Base-by-base conservation (phyloP, 2,888 invertebrate genomes). In the Luperina testacea region DNA sequence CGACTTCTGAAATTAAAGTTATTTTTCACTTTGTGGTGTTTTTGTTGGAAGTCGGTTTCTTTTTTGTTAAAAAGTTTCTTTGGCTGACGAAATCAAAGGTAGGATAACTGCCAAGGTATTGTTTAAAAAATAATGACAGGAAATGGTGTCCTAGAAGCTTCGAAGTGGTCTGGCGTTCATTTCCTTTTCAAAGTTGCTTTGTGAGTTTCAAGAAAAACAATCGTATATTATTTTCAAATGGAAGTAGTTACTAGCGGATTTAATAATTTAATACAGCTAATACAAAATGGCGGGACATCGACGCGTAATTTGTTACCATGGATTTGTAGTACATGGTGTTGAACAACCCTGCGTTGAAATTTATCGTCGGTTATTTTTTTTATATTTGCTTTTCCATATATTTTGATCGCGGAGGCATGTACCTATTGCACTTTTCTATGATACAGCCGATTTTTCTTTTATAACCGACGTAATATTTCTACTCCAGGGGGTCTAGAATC, bases 181-280 rank as follows among this genome's bases (percentile, higher is more conserved):
- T 83, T 83, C 80, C 84, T 65, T 74, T 80, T 5, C 15, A n/a
- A 61, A 65, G 69, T 65, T 45, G 42, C 51, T 61, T 63, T 61
- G 42, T 78, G 17, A 72, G 72, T 53, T 63, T 72, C 67, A 42
- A 57, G 63, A 65, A 48, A 63, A 67, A 53, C 48, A 82, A 69
- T 64, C 38, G 38, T 53, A 82, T 72, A 82, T 72, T 81, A 82
- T 81, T 63, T 51, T 45, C n/a, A 48, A 77, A 72, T 63, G n/a
- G 11, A 72, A 53, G 27, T 15, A 53, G 27, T 24, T 24, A 69
- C 24, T 27, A 27, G 32, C 20, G n/a, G n/a, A 57, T 27, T 75
- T 48, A 32, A 32, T 32, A 32, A 32, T 17, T 20, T 9, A 59
- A 27, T 20, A 17, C 42, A 27, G 15, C 27, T 42, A n/a, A 38